phyloP scores from a whole-genome alignment of 2,797 vertebrate genomes.

The Cheirogaleus major region DNA sequence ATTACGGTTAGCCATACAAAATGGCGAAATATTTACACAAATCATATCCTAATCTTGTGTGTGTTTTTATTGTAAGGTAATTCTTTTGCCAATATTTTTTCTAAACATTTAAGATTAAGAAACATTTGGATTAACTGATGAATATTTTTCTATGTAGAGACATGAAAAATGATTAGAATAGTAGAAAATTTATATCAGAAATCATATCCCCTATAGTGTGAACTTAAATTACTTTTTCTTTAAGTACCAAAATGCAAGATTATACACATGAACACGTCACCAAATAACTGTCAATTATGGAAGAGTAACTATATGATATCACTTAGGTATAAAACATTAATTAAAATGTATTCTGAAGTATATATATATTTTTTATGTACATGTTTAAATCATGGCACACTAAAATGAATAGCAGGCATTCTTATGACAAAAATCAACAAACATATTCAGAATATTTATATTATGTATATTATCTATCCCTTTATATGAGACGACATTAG shows the following conservation, averaged over 20 bases:
- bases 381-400: not conserved
- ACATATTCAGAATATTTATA: not conserved
- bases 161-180: not conserved
- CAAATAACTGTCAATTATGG: not conserved
- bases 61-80: conserved; percentile 64
- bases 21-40: conserved; percentile 65
- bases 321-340: not conserved
- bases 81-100: conserved; percentile 54
- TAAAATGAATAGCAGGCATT: not conserved
- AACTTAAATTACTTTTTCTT: conserved; percentile 34
- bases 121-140: conserved; percentile 19
- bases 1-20: conserved; percentile 40
- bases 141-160: conserved; percentile 31
- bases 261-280: not conserved
- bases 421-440: not conserved
- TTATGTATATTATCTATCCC: not conserved
- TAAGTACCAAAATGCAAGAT: not conserved
- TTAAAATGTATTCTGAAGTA: not conserved
- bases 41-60: conserved; percentile 31
- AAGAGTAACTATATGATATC: not conserved
- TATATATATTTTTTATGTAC: not conserved
- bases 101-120: conserved; percentile 49
- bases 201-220: not conserved
- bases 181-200: not conserved
- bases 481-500: not conserved